Percentiles rank a stretch among this genome's conserved stretches.
Evolutionary conservation across 2,888 invertebrate genomes (phyloP).

Genomic region (Metellina segmentata): DNA sequence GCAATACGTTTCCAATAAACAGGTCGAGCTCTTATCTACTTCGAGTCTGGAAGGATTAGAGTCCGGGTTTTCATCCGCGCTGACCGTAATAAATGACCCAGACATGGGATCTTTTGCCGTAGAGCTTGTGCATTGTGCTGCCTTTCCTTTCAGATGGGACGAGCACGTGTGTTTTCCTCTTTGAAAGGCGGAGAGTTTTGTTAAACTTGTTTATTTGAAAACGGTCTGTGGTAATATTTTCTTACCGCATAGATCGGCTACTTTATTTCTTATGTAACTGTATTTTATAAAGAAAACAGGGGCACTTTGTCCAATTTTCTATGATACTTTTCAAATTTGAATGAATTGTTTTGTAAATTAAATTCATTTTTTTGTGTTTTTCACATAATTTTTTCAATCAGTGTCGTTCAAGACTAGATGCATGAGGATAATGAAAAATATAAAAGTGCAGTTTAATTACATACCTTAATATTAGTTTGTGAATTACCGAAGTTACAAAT

Average conservation of each 20-base stretch:
- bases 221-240: not conserved
- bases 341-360: no score
- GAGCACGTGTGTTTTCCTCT: not conserved
- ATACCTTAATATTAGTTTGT: no score
- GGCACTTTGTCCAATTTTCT: no score
- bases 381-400: no score
- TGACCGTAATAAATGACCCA: slow-evolving; percentile 70
- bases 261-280: not conserved
- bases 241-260: not conserved
- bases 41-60: slow-evolving; percentile 53
- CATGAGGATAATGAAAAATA: no score
- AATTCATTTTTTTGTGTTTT: no score
- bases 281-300: no score
- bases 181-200: not conserved
- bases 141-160: not conserved
- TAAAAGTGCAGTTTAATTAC: no score
- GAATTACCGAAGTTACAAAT: no score
- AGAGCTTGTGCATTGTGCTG: not conserved
- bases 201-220: not conserved
- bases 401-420: no score
- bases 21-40: slow-evolving; percentile 57
- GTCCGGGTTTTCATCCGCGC: slow-evolving; percentile 52
- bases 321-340: no score
- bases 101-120: slow-evolving; percentile 34
- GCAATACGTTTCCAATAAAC: slow-evolving; percentile 69